These are phyloP conservation scores for Alaudala cheleensis DNA, from an alignment of 2,113 vertebrate species.

Conservation along the genomic window DNA sequence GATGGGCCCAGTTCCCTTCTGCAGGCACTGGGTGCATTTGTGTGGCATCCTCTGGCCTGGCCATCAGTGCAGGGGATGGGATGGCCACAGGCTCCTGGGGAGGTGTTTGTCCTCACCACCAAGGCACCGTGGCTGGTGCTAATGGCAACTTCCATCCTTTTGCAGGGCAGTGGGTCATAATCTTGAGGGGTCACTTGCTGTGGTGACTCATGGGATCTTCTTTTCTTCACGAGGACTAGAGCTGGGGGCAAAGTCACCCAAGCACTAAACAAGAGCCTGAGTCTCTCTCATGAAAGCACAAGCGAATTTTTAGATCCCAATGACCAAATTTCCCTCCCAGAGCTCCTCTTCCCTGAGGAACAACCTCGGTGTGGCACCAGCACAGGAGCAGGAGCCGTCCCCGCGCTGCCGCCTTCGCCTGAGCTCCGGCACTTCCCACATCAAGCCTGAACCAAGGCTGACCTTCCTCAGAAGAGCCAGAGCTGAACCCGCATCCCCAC, in stretches of 20 bases:
- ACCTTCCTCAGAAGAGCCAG: neutral
- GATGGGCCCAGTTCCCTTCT: neutral
- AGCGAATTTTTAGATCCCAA: neutral
- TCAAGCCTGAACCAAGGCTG: neutral
- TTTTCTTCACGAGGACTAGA: neutral
- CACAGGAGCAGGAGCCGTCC: rapidly evolving
- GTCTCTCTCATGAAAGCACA: neutral
- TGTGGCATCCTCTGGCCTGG: rapidly evolving
- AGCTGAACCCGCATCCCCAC: rapidly evolving
- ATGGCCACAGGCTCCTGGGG: neutral
- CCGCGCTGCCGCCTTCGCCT: rapidly evolving
- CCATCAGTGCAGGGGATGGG: neutral
- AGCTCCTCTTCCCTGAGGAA: neutral
- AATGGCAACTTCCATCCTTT: neutral
- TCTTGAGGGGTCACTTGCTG: rapidly evolving
- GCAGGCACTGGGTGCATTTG: neutral
- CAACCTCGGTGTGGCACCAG: neutral
- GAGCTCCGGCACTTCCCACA: neutral
- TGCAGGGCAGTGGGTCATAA: neutral
- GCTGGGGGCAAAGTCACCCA: neutral
- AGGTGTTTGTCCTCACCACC: neutral
- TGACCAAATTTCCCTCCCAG: neutral
- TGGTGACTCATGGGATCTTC: neutral
- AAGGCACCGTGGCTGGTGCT: neutral
- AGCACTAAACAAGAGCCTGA: neutral